A percentile compares a stretch with the other conserved stretches of the same genome.
phyloP scores from a whole-genome alignment of 2,113 vertebrate genomes.

The Elephas maximus region DNA sequence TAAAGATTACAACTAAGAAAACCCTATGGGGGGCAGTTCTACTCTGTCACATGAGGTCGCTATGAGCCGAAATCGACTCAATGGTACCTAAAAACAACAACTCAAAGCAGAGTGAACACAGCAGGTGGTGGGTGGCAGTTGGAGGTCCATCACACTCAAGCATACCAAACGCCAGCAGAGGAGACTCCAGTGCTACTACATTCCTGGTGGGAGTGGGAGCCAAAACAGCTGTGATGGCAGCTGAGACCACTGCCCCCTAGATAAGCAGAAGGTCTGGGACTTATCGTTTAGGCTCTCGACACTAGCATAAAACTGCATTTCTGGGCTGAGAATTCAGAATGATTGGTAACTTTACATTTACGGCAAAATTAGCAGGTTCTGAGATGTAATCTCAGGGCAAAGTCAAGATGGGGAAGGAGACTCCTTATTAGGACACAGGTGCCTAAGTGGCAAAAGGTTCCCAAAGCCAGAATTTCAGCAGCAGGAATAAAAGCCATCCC shows the following conservation, averaged over 20 bases:
- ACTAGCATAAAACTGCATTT: conserved; percentile 47
- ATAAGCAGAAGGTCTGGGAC: background rate
- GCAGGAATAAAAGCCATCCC: background rate
- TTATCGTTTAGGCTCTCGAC: background rate
- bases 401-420: background rate
- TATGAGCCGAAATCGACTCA: background rate
- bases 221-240: background rate
- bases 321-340: conserved; percentile 37
- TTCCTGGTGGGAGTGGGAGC: background rate
- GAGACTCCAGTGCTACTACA: background rate
- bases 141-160: background rate
- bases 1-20: background rate
- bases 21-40: background rate
- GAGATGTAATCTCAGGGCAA: conserved; percentile 5
- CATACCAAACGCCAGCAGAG: conserved; percentile 17
- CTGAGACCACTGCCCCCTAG: background rate
- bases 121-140: background rate
- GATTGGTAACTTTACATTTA: background rate
- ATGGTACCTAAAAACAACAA: background rate
- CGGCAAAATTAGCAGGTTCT: background rate
- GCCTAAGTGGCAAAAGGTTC: background rate
- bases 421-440: background rate
- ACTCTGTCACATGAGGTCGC: background rate
- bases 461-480: background rate
- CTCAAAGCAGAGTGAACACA: background rate